phyloP scores from a whole-genome alignment of 2,797 vertebrate genomes.

The Echiichthys vipera region DNA sequence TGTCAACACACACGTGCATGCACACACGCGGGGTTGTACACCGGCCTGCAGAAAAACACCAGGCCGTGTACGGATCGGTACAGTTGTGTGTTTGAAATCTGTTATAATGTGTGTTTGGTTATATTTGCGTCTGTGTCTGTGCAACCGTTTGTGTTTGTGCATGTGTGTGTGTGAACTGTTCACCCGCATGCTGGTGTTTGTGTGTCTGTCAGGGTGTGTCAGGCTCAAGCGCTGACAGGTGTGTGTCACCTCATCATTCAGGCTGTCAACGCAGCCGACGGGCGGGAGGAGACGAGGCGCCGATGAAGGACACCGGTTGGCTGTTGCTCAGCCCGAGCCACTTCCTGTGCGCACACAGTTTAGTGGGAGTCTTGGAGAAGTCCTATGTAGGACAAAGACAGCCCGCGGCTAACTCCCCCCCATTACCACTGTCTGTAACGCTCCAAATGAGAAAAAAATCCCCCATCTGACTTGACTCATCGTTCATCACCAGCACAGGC shows the following conservation, averaged over 20 bases:
- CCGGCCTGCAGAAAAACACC: constrained; percentile 11
- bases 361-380: constrained; percentile 58
- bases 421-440: constrained; percentile 70
- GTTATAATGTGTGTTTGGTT: not conserved
- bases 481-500: constrained; percentile 68
- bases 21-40: constrained; percentile 5
- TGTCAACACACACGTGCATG: constrained; percentile 37
- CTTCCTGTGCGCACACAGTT: constrained; percentile 62
- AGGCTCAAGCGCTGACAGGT: constrained; percentile 74
- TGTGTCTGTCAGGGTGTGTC: constrained; percentile 58
- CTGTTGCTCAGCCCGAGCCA: constrained; percentile 64
- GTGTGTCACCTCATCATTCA: constrained; percentile 79
- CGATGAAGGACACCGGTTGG: constrained; percentile 67
- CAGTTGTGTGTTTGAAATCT: constrained; percentile 15
- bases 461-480: constrained; percentile 79
- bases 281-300: constrained; percentile 61
- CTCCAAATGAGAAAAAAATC: constrained; percentile 53
- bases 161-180: not conserved
- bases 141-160: not conserved
- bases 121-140: constrained; percentile 25
- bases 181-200: constrained; percentile 14
- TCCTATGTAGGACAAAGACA: constrained; percentile 81
- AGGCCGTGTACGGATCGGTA: constrained; percentile 12
- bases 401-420: constrained; percentile 70
- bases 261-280: constrained; percentile 68